phyloP scores from a whole-genome alignment of 2,113 vertebrate species.

The Cisticola juncidis region DNA sequence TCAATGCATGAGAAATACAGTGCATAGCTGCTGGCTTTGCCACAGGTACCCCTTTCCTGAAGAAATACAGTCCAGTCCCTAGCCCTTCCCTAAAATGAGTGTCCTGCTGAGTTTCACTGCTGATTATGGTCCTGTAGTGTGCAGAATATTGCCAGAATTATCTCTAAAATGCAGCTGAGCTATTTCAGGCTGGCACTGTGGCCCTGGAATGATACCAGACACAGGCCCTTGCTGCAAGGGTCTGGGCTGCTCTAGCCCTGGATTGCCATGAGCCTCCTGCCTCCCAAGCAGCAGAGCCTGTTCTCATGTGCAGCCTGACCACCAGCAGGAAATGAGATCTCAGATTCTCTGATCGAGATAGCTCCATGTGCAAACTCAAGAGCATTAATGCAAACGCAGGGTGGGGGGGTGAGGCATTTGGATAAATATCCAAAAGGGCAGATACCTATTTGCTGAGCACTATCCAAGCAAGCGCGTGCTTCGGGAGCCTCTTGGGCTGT shows the following conservation, averaged over 20 bases:
- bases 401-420: not conserved
- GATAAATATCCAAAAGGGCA: not conserved
- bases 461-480: not conserved
- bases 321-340: conserved; percentile 53
- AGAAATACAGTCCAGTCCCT: not conserved
- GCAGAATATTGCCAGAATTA: not conserved
- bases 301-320: not conserved
- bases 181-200: not conserved
- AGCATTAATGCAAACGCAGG: not conserved
- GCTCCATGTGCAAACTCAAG: not conserved
- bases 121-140: not conserved
- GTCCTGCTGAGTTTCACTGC: not conserved
- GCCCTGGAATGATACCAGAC: not conserved
- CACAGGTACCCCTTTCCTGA: not conserved
- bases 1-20: not conserved
- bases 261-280: not conserved
- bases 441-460: not conserved
- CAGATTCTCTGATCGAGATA: not conserved
- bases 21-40: not conserved
- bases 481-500: not conserved
- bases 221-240: not conserved
- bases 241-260: not conserved
- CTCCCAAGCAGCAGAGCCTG: not conserved
- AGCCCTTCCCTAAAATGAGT: not conserved
- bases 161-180: not conserved